Conservation (phyloP, 2,888 invertebrate genomes). For the Mythimna loreyi region DNA sequence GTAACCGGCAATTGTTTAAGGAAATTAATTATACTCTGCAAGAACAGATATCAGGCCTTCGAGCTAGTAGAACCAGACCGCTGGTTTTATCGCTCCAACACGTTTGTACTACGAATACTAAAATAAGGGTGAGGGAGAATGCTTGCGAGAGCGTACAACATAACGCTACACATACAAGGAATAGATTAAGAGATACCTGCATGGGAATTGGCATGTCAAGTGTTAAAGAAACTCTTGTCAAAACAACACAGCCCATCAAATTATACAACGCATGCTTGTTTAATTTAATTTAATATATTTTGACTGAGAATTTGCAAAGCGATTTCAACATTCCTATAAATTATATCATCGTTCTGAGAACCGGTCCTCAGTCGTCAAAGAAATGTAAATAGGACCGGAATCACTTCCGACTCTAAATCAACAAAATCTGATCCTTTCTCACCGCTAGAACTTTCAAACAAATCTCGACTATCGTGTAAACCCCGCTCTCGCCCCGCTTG, state of each 20-base stretch:
- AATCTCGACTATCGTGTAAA: constrained; percentile 62
- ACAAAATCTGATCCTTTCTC: constrained; percentile 57
- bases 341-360: constrained; percentile 50
- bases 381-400: constrained; percentile 61
- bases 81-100: constrained; percentile 1
- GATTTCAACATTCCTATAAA: constrained; percentile 49
- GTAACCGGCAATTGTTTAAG: constrained; percentile 8
- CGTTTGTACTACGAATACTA: not conserved
- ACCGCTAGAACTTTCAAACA: constrained; percentile 61
- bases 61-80: not conserved
- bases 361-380: constrained; percentile 41
- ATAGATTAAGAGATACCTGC: not conserved
- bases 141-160: not conserved
- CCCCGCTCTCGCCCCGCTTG: constrained; percentile 61
- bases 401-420: constrained; percentile 54
- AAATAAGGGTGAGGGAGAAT: not conserved
- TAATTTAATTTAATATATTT: constrained; percentile 26
- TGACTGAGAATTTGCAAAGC: constrained; percentile 7
- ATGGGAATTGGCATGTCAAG: not conserved
- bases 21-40: constrained; percentile 1
- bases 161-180: not conserved
- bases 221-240: constrained; percentile 3
- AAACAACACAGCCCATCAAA: constrained; percentile 3
- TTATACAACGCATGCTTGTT: constrained; percentile 1
- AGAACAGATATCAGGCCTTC: not conserved